Conservation (phyloP, 2,797 vertebrate species). For the Enoplosus armatus region DNA sequence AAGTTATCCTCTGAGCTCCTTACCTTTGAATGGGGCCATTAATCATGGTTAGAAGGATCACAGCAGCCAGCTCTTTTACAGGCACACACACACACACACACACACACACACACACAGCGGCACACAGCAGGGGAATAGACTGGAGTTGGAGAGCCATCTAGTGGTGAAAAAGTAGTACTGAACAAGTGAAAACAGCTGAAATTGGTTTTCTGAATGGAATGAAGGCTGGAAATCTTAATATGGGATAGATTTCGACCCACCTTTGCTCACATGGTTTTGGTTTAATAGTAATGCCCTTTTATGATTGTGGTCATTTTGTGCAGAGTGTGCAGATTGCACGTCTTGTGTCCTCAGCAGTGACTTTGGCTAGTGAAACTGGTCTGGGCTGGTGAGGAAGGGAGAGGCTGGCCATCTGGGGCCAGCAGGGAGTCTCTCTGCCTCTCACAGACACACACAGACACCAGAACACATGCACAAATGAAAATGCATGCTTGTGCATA, state of each 20-base stretch:
- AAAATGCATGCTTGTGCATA: constrained; percentile 41
- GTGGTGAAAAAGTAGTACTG: constrained; percentile 50
- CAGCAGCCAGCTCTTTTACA: constrained; percentile 65
- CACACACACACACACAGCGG: neutral
- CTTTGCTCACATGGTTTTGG: constrained; percentile 9
- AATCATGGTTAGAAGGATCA: constrained; percentile 82
- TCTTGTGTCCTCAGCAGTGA: constrained; percentile 66
- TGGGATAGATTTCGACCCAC: neutral
- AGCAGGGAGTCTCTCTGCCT: constrained; percentile 68
- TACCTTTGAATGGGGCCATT: constrained; percentile 84
- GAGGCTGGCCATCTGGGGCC: constrained; percentile 73
- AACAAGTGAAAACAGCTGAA: fast-evolving
- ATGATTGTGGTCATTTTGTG: constrained; percentile 32
- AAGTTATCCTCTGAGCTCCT: constrained; percentile 84
- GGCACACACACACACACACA: constrained; percentile 10
- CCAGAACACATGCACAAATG: constrained; percentile 27
- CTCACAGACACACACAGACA: constrained; percentile 16
- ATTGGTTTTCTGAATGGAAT: constrained; percentile 17
- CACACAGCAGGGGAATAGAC: neutral
- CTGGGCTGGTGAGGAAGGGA: constrained; percentile 54
- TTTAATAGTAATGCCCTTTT: neutral
- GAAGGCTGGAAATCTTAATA: neutral
- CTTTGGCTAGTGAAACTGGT: constrained; percentile 64
- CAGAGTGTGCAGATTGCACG: constrained; percentile 31
- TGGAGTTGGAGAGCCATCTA: constrained; percentile 71